These are phyloP conservation scores for Scarus forsteni DNA, from an alignment of 2,797 vertebrate genomes.

Conservation along the genomic window DNA sequence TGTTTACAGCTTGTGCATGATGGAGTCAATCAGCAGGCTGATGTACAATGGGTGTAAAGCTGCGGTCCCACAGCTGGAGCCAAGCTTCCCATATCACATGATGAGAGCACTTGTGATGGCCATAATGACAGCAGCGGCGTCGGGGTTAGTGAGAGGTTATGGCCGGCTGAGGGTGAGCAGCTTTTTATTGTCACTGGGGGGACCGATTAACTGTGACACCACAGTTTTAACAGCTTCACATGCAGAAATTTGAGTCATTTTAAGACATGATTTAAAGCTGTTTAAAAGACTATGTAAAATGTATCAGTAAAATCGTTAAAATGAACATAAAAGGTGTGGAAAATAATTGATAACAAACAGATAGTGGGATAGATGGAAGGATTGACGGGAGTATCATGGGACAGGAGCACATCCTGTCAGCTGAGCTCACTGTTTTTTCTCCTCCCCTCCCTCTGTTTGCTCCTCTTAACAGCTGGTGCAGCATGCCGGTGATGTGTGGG, in stretches of 20 bases:
- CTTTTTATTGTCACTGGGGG: constrained; percentile 46
- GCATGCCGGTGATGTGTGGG: constrained; percentile 62
- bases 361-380: constrained; percentile 53
- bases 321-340: constrained; percentile 9
- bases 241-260: constrained; percentile 44
- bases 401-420: constrained; percentile 75
- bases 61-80: constrained; percentile 56
- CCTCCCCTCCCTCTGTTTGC: constrained; percentile 25
- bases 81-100: constrained; percentile 59
- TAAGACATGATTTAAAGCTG: constrained; percentile 33
- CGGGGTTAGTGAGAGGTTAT: constrained; percentile 66
- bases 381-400: constrained; percentile 58
- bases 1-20: constrained; percentile 49
- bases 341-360: constrained; percentile 49
- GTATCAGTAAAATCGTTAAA: constrained; percentile 20
- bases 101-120: constrained; percentile 53
- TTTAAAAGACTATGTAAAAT: constrained; percentile 14
- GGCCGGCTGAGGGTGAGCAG: constrained; percentile 37
- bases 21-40: constrained; percentile 31
- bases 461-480: constrained; percentile 67
- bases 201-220: constrained; percentile 45
- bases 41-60: constrained; percentile 54
- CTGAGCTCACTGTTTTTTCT: constrained; percentile 55
- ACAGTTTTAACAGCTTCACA: constrained; percentile 42
- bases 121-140: constrained; percentile 57